Base-by-base conservation (phyloP, 2,888 invertebrate genomes). In the Drosophila kanekoi region DNA sequence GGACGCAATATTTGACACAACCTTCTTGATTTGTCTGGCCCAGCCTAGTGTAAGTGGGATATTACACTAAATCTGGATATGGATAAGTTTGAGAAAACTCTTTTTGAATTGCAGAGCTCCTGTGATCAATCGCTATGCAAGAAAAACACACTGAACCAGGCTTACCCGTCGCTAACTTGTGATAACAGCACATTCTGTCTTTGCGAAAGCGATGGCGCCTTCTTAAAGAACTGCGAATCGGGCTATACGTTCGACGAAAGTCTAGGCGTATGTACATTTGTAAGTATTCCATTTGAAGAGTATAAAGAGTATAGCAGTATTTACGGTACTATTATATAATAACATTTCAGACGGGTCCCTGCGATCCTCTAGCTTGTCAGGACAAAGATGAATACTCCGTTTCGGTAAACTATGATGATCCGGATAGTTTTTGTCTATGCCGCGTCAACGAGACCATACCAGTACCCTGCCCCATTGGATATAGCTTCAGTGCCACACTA, bases 401-500 rank as follows among this genome's bases (percentile, higher is more conserved):
- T 4, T 68, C 73, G 0, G 47, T 52, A 6, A 83, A 90, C 58
- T 78, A 73, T 13, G 79, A 81, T 0, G 79, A 89, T 47, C 49
- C 74, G 3, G 57, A 83, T 2, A 87, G 83, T 48, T 90, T 91
- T 71, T 90, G 90, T 33, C n/a, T 90, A 16, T 90, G 90, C 35
- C 77, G 87, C 4, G 72, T 57, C 4, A 72, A 71, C 0, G 47
- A 77, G 4, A 74, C 81, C 1, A 44, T 79, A 1, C 41, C 85
- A 9, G 81, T 90, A 2, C 45, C 76, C 2, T 90, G 90, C 4
- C 91, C 91, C 11, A 78, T 81, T 18, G 83, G 86, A 32, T 83
- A 77, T 8, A 81, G 77, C 0, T 90, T 86, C 32, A 69, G 85
- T 67, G 48, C 47, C 1, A 8, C 16, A 0, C 3, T 8, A 0